Evolutionary conservation across 64 coral and sea anemone species (phyloP).

Genomic region (Montipora sp.): DNA sequence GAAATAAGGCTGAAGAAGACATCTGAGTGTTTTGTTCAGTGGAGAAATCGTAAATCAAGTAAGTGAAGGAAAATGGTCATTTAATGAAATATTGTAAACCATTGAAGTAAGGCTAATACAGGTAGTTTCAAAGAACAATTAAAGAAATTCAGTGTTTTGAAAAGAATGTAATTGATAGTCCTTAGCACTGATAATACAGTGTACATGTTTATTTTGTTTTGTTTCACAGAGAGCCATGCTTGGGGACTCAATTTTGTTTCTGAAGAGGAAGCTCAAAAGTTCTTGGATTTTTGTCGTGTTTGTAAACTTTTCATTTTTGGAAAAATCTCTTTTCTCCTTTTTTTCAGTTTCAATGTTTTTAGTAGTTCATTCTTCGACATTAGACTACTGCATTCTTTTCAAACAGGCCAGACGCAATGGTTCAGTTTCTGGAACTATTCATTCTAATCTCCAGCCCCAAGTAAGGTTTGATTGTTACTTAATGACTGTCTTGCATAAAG

Average conservation of each 20-base stretch:
- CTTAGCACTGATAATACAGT: too few species aligned
- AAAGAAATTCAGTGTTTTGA: not conserved
- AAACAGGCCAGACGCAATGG: not conserved
- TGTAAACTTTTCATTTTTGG: slow-evolving; percentile 7
- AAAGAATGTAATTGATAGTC: too few species aligned
- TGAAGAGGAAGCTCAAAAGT: slow-evolving; percentile 89
- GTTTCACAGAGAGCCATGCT: slow-evolving; percentile 77
- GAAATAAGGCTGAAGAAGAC: slow-evolving; percentile 97
- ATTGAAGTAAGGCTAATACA: too few species aligned
- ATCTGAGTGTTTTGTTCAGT: slow-evolving; percentile 98
- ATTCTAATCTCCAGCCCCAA: not conserved
- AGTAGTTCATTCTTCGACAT: not conserved
- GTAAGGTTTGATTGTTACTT: too few species aligned
- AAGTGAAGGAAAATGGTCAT: slow-evolving; percentile 4
- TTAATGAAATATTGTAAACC: too few species aligned
- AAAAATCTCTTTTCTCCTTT: not conserved
- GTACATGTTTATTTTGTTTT: too few species aligned
- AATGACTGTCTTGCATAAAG: too few species aligned
- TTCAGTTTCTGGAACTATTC: slow-evolving; percentile 4
- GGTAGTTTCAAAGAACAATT: not conserved
- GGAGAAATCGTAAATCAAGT: slow-evolving; percentile 99
- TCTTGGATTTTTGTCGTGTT: slow-evolving; percentile 91
- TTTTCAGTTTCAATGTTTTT: not conserved
- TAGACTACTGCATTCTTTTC: not conserved
- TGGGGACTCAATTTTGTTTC: slow-evolving; percentile 99